Conservation (phyloP, 2,113 vertebrate genomes). For the Anolis sagrei region DNA sequence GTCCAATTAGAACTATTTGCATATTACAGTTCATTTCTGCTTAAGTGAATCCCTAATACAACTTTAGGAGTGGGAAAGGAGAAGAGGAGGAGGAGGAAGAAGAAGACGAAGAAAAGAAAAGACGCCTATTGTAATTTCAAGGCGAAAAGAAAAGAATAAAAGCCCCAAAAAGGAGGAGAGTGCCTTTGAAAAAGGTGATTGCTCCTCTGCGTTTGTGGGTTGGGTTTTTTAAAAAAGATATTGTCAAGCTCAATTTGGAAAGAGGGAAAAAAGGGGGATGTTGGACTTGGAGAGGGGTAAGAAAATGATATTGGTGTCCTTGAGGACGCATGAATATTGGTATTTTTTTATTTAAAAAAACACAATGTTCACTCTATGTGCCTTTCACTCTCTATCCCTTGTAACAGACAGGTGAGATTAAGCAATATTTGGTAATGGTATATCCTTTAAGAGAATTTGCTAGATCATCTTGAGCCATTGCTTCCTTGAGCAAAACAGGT, state of each 20-base stretch:
- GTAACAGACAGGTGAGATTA: neutral
- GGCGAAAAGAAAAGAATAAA: slow-evolving; percentile 59
- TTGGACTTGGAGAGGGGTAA: neutral
- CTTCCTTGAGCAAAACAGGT: slow-evolving; percentile 58
- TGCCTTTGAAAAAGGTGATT: slow-evolving; percentile 72
- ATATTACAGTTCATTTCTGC: slow-evolving; percentile 98
- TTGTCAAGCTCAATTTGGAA: slow-evolving; percentile 9
- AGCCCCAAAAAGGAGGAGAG: slow-evolving; percentile 59
- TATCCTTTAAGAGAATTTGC: slow-evolving; percentile 16
- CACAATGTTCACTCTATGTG: neutral
- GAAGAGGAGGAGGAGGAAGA: slow-evolving; percentile 6
- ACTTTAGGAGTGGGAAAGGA: slow-evolving; percentile 70
- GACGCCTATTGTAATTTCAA: slow-evolving; percentile 81
- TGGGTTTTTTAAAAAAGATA: slow-evolving; percentile 17
- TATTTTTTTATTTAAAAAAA: neutral
- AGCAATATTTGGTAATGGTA: neutral
- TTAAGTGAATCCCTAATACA: slow-evolving; percentile 91
- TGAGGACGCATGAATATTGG: neutral
- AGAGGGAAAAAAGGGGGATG: neutral
- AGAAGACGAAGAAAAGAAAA: slow-evolving; percentile 61
- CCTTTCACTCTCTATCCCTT: neutral
- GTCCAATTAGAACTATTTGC: slow-evolving; percentile 99
- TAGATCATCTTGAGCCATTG: slow-evolving; percentile 49
- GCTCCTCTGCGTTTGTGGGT: slow-evolving; percentile 18
- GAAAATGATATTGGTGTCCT: neutral